A percentile compares a stretch with the other conserved stretches of the same genome.
These are phyloP conservation scores for Lepilemur septentrionalis DNA, from an alignment of 2,797 vertebrate species.

Conservation along the genomic window DNA sequence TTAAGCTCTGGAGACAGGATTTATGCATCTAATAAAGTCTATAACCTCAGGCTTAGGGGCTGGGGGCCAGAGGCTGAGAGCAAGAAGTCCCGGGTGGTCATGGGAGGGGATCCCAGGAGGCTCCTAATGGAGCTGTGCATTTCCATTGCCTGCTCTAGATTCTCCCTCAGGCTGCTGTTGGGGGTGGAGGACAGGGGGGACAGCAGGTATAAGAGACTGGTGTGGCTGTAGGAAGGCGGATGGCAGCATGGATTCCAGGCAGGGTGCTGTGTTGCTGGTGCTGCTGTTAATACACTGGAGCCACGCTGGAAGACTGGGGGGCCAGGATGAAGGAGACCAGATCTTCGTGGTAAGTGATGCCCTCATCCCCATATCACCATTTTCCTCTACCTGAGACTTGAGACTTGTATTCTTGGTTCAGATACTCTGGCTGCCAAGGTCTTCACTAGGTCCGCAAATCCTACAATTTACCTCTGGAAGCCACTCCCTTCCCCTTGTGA, in stretches of 20 bases:
- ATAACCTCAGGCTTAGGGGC: constrained; percentile 42
- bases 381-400: background rate
- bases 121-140: constrained; percentile 51
- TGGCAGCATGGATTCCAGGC: constrained; percentile 63
- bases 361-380: background rate
- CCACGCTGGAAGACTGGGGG: background rate
- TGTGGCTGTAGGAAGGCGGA: constrained; percentile 8
- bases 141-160: constrained; percentile 57
- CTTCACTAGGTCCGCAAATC: background rate
- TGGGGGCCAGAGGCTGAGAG: constrained; percentile 52
- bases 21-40: constrained; percentile 79
- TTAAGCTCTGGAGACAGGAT: constrained; percentile 73
- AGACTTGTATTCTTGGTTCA: background rate
- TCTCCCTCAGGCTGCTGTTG: constrained; percentile 38
- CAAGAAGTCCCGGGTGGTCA: constrained; percentile 2
- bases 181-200: background rate
- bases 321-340: background rate
- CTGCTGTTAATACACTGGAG: constrained; percentile 4
- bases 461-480: background rate
- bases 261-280: constrained; percentile 3
- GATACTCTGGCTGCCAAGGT: background rate
- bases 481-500: background rate
- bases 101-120: constrained; percentile 58
- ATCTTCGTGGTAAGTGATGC: constrained; percentile 21
- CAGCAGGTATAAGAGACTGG: constrained; percentile 69